Percentiles rank a stretch among this genome's conserved stretches.
phyloP scores from a whole-genome alignment of 2,113 vertebrate genomes.

The Deroptyus accipitrinus region DNA sequence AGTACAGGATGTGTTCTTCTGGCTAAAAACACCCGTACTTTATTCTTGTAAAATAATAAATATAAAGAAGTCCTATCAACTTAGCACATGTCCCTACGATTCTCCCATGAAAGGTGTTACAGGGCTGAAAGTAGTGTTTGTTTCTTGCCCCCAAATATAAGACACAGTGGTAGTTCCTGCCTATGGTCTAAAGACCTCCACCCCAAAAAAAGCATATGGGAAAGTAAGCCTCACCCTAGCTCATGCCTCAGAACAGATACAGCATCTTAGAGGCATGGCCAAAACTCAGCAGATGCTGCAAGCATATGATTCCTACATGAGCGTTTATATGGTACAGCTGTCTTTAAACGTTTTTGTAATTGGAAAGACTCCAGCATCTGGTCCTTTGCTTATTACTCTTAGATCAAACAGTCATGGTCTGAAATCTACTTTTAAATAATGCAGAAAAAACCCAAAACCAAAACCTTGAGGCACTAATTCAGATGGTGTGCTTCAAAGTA shows the following conservation, averaged over 20 bases:
- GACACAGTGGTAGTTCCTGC: background rate
- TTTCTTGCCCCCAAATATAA: background rate
- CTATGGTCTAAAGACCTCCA: background rate
- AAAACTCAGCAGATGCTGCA: slow-evolving; percentile 70
- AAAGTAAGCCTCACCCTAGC: slow-evolving; percentile 24
- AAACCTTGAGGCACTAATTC: background rate
- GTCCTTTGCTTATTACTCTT: slow-evolving; percentile 69
- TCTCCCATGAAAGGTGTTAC: slow-evolving; percentile 18
- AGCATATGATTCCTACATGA: slow-evolving; percentile 71
- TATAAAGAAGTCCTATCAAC: background rate
- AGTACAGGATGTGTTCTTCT: slow-evolving; percentile 13
- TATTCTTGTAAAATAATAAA: background rate
- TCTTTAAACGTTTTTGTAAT: slow-evolving; percentile 70
- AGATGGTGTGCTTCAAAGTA: background rate
- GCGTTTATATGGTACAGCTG: slow-evolving; percentile 74
- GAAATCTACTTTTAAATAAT: slow-evolving; percentile 67
- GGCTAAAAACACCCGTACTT: background rate
- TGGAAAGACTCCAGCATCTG: slow-evolving; percentile 72
- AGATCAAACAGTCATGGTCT: slow-evolving; percentile 11
- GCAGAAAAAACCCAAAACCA: background rate
- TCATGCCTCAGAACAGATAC: slow-evolving; percentile 47
- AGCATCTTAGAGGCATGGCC: slow-evolving; percentile 33
- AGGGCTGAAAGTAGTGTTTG: background rate
- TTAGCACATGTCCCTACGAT: background rate
- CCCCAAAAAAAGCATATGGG: background rate